Conservation (phyloP, 2,888 invertebrate genomes). For the Dinocampus coccinellae region DNA sequence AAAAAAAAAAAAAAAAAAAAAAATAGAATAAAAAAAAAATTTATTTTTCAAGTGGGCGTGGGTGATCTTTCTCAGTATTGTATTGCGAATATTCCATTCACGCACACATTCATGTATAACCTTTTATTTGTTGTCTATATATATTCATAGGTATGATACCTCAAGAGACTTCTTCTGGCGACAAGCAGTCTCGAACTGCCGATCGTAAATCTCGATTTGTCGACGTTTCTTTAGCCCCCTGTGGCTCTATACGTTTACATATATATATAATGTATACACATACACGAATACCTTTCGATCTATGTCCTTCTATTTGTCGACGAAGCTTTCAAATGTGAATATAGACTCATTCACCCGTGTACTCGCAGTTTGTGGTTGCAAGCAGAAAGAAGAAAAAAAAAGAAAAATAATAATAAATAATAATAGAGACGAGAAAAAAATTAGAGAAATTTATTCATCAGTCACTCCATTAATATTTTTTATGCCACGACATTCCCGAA, state of each 20-base stretch:
- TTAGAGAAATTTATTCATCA: not conserved
- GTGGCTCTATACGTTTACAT: slow-evolving; percentile 1
- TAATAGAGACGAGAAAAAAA: no score
- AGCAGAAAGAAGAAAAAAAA: not conserved
- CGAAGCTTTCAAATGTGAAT: slow-evolving; percentile 1
- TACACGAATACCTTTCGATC: not conserved
- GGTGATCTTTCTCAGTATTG: not conserved
- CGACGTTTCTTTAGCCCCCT: slow-evolving; percentile 43
- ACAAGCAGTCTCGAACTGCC: slow-evolving; percentile 44
- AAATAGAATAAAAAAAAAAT: no score
- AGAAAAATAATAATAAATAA: no score
- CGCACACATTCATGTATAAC: not conserved
- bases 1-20: not conserved
- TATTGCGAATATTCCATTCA: slow-evolving; percentile 3
- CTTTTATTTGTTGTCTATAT: slow-evolving; percentile 8
- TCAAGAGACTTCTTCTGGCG: slow-evolving; percentile 11
- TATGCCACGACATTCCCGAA: no score
- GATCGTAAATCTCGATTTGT: slow-evolving; percentile 61
- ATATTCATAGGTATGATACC: not conserved
- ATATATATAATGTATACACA: not conserved
- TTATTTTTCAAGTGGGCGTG: slow-evolving; percentile 1
- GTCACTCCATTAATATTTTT: not conserved
- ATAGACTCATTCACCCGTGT: not conserved
- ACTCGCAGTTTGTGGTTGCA: not conserved
- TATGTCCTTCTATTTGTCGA: slow-evolving; percentile 12